Percentiles rank a stretch among this genome's conserved stretches.
These are phyloP conservation scores for Drosophila paulistorum DNA, from an alignment of 1,140 invertebrate genomes.

Conservation along the genomic window DNA sequence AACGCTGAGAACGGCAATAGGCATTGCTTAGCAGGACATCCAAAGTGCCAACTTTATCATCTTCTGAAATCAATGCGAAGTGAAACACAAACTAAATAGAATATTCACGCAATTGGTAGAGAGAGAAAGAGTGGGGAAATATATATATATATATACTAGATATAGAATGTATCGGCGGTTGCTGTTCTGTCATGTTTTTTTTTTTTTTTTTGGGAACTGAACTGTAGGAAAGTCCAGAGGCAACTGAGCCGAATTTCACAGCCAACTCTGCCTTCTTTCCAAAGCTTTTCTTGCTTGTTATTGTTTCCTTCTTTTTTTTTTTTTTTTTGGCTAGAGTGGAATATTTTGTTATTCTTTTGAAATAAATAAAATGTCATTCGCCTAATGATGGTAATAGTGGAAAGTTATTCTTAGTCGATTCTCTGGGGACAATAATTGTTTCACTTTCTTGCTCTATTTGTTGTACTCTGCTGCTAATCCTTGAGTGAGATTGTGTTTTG, in stretches of 20 bases:
- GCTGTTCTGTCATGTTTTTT: slow-evolving; percentile 34
- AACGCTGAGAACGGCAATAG: slow-evolving; percentile 96
- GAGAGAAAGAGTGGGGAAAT: too few species aligned
- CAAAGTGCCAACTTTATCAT: slow-evolving; percentile 88
- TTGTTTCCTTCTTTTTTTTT: not conserved
- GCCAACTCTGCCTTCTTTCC: slow-evolving; percentile 13
- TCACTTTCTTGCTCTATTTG: not conserved
- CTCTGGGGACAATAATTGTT: too few species aligned
- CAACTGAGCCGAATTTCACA: slow-evolving; percentile 21
- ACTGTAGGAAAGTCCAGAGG: slow-evolving; percentile 33
- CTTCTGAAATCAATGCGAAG: slow-evolving; percentile 82
- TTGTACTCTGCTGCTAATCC: slow-evolving; percentile 25
- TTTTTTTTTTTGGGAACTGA: not conserved
- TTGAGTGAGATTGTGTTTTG: not conserved
- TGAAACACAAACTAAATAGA: slow-evolving; percentile 34
- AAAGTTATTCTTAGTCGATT: not conserved
- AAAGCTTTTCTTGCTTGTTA: slow-evolving; percentile 32
- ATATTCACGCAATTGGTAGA: not conserved
- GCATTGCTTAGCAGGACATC: slow-evolving; percentile 93
- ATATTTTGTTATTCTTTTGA: slow-evolving; percentile 47
- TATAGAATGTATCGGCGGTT: not conserved
- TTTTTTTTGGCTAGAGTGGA: not conserved
- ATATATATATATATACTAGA: slow-evolving; percentile 9
- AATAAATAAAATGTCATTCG: slow-evolving; percentile 18
- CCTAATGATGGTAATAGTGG: not conserved